phyloP scores from a whole-genome alignment of 2,113 vertebrate species.

The Centrocercus urophasianus region DNA sequence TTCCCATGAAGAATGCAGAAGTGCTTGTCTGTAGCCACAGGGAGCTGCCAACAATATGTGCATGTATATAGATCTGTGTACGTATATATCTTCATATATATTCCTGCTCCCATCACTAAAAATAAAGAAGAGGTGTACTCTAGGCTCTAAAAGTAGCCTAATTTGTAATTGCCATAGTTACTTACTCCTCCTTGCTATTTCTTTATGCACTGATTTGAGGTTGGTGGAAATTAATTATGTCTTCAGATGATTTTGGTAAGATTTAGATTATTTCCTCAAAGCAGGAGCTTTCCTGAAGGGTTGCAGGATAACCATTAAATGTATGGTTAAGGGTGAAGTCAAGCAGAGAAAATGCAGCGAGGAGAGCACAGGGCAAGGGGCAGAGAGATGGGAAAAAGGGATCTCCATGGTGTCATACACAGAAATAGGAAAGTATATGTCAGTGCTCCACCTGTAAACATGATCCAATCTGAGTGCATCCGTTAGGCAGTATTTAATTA shows the following conservation, averaged over 20 bases:
- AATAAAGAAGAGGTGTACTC: background rate
- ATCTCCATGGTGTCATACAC: background rate
- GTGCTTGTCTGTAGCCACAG: background rate
- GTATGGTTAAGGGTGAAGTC: background rate
- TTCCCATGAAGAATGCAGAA: background rate
- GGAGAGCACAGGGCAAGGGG: background rate
- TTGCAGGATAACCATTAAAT: too few relatives aligned
- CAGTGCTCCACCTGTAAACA: background rate
- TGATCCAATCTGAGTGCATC: background rate
- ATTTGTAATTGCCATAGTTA: background rate
- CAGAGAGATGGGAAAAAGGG: background rate
- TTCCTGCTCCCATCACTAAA: background rate
- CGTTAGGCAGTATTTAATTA: background rate
- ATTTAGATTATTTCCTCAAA: background rate
- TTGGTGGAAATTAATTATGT: background rate
- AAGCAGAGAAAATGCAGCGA: background rate
- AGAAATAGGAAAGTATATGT: background rate
- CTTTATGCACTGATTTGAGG: fast-evolving
- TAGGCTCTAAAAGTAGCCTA: background rate
- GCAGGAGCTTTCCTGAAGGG: background rate
- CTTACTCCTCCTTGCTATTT: background rate
- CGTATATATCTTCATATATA: fast-evolving
- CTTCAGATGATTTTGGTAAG: background rate
- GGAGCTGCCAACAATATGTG: fast-evolving
- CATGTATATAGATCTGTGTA: background rate